These are phyloP conservation scores for Alaudala cheleensis DNA, from an alignment of 2,113 vertebrate species.

Conservation along the genomic window DNA sequence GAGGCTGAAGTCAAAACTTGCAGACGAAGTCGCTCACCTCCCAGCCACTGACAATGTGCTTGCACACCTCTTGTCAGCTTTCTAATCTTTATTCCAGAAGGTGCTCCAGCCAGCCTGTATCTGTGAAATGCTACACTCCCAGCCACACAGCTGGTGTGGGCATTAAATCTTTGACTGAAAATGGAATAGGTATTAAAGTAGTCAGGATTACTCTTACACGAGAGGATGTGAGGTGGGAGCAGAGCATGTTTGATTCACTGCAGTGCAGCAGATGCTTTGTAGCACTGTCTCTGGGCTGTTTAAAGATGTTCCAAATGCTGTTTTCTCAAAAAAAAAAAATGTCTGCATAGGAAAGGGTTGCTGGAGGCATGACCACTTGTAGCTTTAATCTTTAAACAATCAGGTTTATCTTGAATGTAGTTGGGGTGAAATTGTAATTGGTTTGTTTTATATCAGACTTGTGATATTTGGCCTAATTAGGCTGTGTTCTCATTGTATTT, in stretches of 20 bases:
- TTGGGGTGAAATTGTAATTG: not conserved
- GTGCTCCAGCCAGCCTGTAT: not conserved
- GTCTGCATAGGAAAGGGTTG: not conserved
- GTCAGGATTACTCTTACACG: not conserved
- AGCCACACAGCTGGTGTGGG: not conserved
- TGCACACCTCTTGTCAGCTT: not conserved
- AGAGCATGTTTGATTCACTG: not conserved
- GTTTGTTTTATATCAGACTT: not conserved
- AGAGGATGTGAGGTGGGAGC: not conserved
- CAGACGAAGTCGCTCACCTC: not conserved
- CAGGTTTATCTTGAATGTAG: not conserved
- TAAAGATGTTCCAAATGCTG: not conserved
- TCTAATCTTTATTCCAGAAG: slow-evolving; percentile 37
- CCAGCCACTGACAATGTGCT: not conserved
- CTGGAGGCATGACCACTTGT: not conserved
- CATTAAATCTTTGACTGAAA: slow-evolving; percentile 27
- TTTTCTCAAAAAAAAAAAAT: not conserved
- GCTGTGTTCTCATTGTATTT: not conserved
- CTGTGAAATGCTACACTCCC: not conserved
- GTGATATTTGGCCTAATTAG: not conserved
- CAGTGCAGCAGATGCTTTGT: not conserved
- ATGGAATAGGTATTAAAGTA: slow-evolving; percentile 5
- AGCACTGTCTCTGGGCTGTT: not conserved
- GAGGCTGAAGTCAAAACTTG: slow-evolving; percentile 3
- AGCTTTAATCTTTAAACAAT: not conserved